These are phyloP conservation scores for Catotricha subobsoleta DNA, from an alignment of 2,888 invertebrate species.

Conservation along the genomic window DNA sequence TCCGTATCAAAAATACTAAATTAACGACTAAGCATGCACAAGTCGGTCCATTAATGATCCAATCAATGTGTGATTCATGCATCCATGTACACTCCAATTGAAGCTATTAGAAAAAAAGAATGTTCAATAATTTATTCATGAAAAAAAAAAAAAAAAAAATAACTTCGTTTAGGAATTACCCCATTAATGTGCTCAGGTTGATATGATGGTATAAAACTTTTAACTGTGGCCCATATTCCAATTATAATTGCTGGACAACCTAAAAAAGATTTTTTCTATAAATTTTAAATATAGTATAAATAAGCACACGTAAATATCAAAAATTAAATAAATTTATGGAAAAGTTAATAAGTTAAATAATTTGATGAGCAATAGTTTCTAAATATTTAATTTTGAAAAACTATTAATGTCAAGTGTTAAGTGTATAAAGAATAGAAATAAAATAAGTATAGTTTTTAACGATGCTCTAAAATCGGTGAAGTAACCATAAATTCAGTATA, in stretches of 20 bases:
- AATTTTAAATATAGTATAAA: background rate
- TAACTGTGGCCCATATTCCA: slow-evolving; percentile 24
- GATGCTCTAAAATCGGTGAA: no score
- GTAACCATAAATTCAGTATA: no score
- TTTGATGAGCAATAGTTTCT: no score
- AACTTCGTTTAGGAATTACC: background rate
- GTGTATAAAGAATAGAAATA: no score
- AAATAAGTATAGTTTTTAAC: no score
- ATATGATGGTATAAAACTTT: slow-evolving; percentile 18
- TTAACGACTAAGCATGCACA: slow-evolving; percentile 63
- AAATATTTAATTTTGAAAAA: no score
- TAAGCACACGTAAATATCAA: background rate
- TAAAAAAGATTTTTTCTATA: slow-evolving; percentile 10
- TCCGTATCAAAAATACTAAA: slow-evolving; percentile 60
- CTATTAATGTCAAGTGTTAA: no score
- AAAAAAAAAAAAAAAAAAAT: no score
- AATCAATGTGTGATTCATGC: slow-evolving; percentile 60
- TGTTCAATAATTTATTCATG: no score
- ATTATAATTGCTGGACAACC: slow-evolving; percentile 26
- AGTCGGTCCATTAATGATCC: slow-evolving; percentile 74
- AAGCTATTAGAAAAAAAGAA: no score
- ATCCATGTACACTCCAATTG: slow-evolving; percentile 59
- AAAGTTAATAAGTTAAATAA: no score
- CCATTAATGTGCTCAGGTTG: background rate
- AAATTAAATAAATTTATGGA: background rate